A percentile compares a stretch with the other conserved stretches of the same genome.
These are phyloP conservation scores for Diplodus puntazzo DNA, from an alignment of 2,797 vertebrate genomes.

Conservation along the genomic window DNA sequence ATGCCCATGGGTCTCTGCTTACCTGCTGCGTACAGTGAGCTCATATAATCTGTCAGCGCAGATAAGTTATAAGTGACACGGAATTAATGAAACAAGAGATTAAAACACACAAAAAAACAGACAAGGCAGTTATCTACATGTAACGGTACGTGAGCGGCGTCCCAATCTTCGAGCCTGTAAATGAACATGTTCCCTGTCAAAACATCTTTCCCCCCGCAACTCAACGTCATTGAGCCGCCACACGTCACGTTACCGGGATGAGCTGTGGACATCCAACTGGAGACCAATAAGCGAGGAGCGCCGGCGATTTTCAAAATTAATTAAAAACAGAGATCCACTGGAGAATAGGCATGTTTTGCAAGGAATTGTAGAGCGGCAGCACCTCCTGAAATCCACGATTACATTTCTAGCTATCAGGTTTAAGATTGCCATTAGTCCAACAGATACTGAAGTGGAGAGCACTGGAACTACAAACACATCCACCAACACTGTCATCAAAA, in stretches of 20 bases:
- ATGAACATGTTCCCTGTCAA: slow-evolving; percentile 23
- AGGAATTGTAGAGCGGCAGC: background rate
- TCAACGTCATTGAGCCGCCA: slow-evolving; percentile 36
- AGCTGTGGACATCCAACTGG: slow-evolving; percentile 55
- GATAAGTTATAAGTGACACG: slow-evolving; percentile 15
- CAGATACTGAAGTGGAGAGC: background rate
- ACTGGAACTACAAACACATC: background rate
- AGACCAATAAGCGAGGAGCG: slow-evolving; percentile 62
- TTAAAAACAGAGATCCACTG: slow-evolving; percentile 55
- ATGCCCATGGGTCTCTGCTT: slow-evolving; percentile 46
- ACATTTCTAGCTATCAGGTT: slow-evolving; percentile 30
- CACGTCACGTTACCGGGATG: slow-evolving; percentile 44
- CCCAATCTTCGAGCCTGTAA: slow-evolving; percentile 15
- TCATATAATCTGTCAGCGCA: slow-evolving; percentile 23
- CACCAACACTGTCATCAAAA: background rate
- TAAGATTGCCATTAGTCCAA: slow-evolving; percentile 12
- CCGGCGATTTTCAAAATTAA: slow-evolving; percentile 62
- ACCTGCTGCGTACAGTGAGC: slow-evolving; percentile 40
- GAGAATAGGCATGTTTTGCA: slow-evolving; percentile 49
- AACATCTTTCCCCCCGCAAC: slow-evolving; percentile 12
- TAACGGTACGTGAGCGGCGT: background rate
- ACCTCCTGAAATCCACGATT: slow-evolving; percentile 48
- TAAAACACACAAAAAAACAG: slow-evolving; percentile 6
- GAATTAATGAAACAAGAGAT: slow-evolving; percentile 4
- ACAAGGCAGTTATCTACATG: background rate